phyloP scores from a whole-genome alignment of 2,797 vertebrate genomes.

The Micropoecilia bifurca region DNA sequence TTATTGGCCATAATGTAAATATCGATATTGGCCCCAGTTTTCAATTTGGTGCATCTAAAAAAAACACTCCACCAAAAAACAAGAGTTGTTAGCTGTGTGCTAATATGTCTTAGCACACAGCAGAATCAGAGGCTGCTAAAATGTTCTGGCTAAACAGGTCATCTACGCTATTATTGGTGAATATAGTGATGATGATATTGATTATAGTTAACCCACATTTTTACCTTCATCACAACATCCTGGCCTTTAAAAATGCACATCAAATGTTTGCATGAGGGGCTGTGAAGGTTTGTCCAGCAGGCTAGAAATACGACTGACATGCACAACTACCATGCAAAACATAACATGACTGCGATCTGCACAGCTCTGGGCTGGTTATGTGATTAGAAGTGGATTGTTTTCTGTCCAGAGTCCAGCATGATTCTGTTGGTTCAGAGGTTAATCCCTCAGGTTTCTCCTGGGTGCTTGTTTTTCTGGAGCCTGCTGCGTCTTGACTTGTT shows the following conservation, averaged over 20 bases:
- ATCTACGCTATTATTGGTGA: not conserved
- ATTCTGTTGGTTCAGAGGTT: not conserved
- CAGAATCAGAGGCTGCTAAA: not conserved
- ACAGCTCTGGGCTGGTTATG: not conserved
- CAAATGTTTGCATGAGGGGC: not conserved
- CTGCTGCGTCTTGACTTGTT: constrained; percentile 6
- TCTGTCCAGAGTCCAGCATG: not conserved
- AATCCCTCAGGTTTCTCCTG: not conserved
- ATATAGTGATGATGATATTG: not conserved
- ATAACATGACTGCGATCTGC: not conserved
- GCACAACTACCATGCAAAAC: not conserved
- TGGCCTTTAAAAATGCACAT: not conserved
- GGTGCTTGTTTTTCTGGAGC: not conserved
- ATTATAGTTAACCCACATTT: not conserved
- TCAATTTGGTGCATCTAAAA: too few relatives aligned
- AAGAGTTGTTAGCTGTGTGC: too few relatives aligned
- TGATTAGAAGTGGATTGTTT: not conserved
- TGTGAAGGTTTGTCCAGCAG: not conserved
- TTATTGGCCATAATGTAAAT: too few relatives aligned
- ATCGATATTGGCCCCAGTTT: too few relatives aligned
- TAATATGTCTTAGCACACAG: not conserved
- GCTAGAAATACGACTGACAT: not conserved
- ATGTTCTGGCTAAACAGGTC: not conserved
- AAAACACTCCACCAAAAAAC: too few relatives aligned
- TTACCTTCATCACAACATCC: not conserved